Evolutionary conservation across 2,888 invertebrate species (phyloP).

Genomic region (Hyposoter didymator): DNA sequence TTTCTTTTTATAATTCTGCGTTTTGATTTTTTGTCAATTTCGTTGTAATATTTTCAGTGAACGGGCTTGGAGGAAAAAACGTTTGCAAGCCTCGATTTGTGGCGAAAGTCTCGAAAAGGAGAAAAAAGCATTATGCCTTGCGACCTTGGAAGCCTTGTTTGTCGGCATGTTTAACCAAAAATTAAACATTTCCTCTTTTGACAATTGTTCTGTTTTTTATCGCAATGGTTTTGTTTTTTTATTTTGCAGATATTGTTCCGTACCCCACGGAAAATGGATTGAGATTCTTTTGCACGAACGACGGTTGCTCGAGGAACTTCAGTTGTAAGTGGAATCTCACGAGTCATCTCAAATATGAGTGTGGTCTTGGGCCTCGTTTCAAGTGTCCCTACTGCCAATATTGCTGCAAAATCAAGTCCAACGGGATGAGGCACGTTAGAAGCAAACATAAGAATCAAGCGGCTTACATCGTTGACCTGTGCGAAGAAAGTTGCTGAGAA

Average conservation of each 20-base stretch:
- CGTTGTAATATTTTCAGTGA: not conserved
- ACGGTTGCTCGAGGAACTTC: constrained; percentile 68
- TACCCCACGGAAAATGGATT: not conserved
- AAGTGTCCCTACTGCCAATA: constrained; percentile 78
- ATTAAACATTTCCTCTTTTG: not conserved
- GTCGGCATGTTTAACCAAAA: constrained; percentile 8
- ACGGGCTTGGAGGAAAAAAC: not conserved
- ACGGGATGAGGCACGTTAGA: constrained; percentile 77
- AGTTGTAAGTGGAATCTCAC: constrained; percentile 75
- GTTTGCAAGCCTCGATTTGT: not conserved
- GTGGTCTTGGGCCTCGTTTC: constrained; percentile 81
- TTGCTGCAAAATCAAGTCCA: constrained; percentile 75
- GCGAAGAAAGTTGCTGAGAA: not conserved
- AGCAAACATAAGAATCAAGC: constrained; percentile 72
- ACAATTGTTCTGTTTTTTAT: not conserved
- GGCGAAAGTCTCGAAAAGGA: not conserved
- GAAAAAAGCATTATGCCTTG: not conserved
- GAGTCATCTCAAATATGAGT: constrained; percentile 80
- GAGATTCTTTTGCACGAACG: constrained; percentile 56
- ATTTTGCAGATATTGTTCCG: constrained; percentile 46
- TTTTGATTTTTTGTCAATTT: not conserved
- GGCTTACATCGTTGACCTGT: constrained; percentile 74
- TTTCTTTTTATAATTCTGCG: not conserved
- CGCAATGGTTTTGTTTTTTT: constrained; percentile 11
- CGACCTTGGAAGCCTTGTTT: not conserved